Evolutionary conservation across 2,888 invertebrate species (phyloP).

Genomic region (Onthophagus sagittarius): DNA sequence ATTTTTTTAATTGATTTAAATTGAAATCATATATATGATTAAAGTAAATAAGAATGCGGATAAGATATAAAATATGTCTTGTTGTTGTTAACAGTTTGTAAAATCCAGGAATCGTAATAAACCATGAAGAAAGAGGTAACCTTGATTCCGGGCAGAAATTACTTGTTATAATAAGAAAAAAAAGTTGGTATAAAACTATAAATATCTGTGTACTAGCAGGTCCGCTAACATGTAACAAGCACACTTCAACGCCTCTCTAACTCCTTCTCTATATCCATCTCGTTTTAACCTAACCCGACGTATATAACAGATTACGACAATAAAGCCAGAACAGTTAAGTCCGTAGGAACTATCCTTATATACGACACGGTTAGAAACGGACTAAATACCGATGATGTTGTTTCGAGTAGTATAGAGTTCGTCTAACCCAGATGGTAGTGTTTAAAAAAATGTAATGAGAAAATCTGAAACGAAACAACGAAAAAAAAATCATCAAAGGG

Average conservation of each 20-base stretch:
- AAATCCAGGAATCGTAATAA: not conserved
- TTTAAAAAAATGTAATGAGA: too few species aligned
- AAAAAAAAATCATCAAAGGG: not conserved
- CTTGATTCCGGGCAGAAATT: not conserved
- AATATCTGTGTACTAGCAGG: not conserved
- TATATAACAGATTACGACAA: not conserved
- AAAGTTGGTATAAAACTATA: not conserved
- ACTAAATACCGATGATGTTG: too few species aligned
- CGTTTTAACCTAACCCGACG: not conserved
- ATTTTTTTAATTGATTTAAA: too few species aligned
- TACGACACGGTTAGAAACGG: not conserved
- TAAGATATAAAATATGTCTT: not conserved
- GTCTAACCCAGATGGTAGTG: too few species aligned
- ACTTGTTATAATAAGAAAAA: not conserved
- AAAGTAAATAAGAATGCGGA: too few species aligned
- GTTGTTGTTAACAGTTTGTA: not conserved
- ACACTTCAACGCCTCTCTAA: not conserved
- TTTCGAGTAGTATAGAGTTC: too few species aligned
- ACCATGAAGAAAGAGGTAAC: not conserved
- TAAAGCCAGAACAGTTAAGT: not conserved
- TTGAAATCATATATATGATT: too few species aligned
- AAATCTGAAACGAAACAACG: too few species aligned
- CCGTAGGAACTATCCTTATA: not conserved
- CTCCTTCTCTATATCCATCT: not conserved
- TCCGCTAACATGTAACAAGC: not conserved